These are phyloP conservation scores for Engystomops pustulosus DNA, from an alignment of 2,113 vertebrate species.

Conservation along the genomic window DNA sequence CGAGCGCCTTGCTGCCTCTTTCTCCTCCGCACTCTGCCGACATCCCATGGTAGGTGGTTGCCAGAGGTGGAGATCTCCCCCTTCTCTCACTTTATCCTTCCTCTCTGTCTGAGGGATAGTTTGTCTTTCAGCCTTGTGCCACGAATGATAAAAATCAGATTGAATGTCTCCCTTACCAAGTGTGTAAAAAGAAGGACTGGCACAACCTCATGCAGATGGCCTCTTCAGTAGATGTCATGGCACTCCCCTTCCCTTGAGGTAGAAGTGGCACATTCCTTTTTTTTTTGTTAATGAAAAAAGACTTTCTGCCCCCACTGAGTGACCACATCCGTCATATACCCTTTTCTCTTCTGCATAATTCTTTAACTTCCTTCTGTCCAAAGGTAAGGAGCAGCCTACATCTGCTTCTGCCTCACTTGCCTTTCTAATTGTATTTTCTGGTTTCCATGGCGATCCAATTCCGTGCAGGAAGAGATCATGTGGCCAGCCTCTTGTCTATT, in stretches of 20 bases:
- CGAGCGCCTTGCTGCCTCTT: slow-evolving; percentile 96
- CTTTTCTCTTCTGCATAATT: slow-evolving; percentile 70
- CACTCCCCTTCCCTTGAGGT: slow-evolving; percentile 60
- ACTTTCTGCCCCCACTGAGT: slow-evolving; percentile 64
- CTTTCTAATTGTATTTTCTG: slow-evolving; percentile 64
- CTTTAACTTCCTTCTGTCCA: slow-evolving; percentile 65
- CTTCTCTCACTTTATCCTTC: slow-evolving; percentile 42
- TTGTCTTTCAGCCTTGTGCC: not conserved
- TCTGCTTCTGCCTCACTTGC: slow-evolving; percentile 61
- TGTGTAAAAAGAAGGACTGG: slow-evolving; percentile 54
- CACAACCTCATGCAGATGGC: slow-evolving; percentile 66
- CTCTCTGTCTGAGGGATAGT: slow-evolving; percentile 51
- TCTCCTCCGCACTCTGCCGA: slow-evolving; percentile 99
- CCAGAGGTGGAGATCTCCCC: slow-evolving; percentile 58
- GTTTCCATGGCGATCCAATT: slow-evolving; percentile 70
- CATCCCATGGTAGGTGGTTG: slow-evolving; percentile 90
- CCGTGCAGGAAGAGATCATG: slow-evolving; percentile 64
- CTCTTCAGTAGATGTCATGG: slow-evolving; percentile 73
- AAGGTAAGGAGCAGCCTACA: slow-evolving; percentile 60
- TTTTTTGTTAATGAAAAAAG: slow-evolving; percentile 65
- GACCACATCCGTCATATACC: slow-evolving; percentile 58
- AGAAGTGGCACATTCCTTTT: slow-evolving; percentile 67
- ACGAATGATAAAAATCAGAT: not conserved
- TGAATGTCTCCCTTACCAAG: slow-evolving; percentile 42
- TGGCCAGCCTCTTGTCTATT: slow-evolving; percentile 52